Percentiles rank a stretch among this genome's conserved stretches.
Evolutionary conservation across 2,113 vertebrate genomes (phyloP).

Genomic region (Rhynchopsitta pachyrhyncha): DNA sequence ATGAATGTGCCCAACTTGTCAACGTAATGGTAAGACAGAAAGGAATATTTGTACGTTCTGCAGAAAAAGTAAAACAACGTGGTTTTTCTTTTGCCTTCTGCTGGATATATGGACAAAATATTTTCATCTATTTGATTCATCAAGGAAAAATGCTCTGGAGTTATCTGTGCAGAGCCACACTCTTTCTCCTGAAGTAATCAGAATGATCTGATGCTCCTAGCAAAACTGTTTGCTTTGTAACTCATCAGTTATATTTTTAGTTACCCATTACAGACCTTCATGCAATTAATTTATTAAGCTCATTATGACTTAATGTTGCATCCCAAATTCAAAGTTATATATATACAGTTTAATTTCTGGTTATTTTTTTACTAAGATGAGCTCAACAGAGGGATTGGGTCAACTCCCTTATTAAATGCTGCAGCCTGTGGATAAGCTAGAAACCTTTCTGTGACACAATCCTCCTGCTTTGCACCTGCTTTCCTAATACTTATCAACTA

Average conservation of each 20-base stretch:
- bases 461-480: constrained; percentile 80
- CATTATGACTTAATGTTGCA: constrained; percentile 24
- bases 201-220: not conserved
- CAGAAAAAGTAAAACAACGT: not conserved
- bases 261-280: not conserved
- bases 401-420: constrained; percentile 78
- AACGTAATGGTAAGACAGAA: not conserved
- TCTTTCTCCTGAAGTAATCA: constrained; percentile 5
- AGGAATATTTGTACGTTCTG: not conserved
- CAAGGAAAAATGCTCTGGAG: not conserved
- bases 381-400: constrained; percentile 64
- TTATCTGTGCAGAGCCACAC: not conserved
- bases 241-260: constrained; percentile 1
- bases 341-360: constrained; percentile 3
- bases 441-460: constrained; percentile 76
- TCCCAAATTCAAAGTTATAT: constrained; percentile 36
- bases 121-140: not conserved
- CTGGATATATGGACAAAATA: not conserved
- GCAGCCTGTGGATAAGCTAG: constrained; percentile 76
- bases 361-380: not conserved
- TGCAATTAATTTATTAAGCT: constrained; percentile 52
- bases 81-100: not conserved
- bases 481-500: constrained; percentile 65
- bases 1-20: not conserved
- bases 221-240: constrained; percentile 15